phyloP scores from a whole-genome alignment of 2,113 vertebrate genomes.

The Collichthys lucidus region DNA sequence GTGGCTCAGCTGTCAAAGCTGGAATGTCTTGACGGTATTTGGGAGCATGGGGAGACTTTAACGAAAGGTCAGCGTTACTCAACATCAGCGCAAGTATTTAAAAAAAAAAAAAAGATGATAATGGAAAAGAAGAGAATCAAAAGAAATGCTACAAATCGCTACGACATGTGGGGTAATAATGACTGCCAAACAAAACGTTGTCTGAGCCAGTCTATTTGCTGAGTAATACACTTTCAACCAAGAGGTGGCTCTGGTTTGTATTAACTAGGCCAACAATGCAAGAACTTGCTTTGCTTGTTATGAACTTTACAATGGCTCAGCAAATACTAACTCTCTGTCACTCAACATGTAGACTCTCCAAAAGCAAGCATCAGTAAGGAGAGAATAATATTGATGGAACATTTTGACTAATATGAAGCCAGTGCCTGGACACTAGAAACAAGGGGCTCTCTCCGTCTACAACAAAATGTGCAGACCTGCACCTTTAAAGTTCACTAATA shows the following conservation, averaged over 20 bases:
- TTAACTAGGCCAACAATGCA: background rate
- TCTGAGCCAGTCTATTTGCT: background rate
- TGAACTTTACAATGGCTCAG: conserved; percentile 8
- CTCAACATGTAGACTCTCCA: background rate
- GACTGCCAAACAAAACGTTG: background rate
- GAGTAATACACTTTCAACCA: background rate
- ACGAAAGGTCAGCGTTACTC: conserved; percentile 5
- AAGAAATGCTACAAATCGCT: background rate
- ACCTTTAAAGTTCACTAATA: background rate
- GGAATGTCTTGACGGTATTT: conserved; percentile 12
- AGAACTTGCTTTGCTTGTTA: conserved; percentile 36
- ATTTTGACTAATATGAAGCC: background rate
- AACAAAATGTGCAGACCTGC: background rate
- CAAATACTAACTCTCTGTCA: background rate
- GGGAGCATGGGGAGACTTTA: conserved; percentile 1
- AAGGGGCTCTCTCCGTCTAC: background rate
- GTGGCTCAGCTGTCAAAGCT: conserved; percentile 4
- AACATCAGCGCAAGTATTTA: background rate
- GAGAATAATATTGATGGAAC: background rate
- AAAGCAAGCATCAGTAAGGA: too few relatives aligned
- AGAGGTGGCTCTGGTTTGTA: conserved; percentile 24
- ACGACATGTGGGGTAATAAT: background rate
- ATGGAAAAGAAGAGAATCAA: background rate
- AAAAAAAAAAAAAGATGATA: background rate
- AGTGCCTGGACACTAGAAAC: background rate